Evolutionary conservation across 2,888 invertebrate genomes (phyloP), one percentile per base, ranked within the genome.

Genomic region (Protodeltote pygarga): DNA sequence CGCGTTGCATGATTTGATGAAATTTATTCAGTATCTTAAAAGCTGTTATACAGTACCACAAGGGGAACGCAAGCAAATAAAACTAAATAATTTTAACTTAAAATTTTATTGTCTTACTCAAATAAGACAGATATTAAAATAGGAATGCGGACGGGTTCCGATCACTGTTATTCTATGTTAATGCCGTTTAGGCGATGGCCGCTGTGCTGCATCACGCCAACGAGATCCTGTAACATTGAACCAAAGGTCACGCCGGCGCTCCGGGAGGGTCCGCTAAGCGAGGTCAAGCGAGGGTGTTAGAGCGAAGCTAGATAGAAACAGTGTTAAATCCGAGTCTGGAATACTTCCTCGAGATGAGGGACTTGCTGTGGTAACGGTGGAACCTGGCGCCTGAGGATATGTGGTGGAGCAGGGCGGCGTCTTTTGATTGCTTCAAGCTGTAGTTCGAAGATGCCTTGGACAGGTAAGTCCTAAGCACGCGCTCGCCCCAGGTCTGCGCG

Each of bases 401-500:
- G 63, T 93, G 93, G 68, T 93, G 93, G 25, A 95, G 92, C 51
- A 95, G 89, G 38, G 89, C 83, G 29, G 86, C 80, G 75, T 94
- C 94, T 62, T 85, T 95, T 51, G 95, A 94, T 75, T 94, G 94
- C 42, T 96, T 94, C 57, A 25, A 32, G 45, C 34, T 52, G 5
- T 19, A 23, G 39, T 53, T 42, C 4, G 57, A 20, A 49, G 95
- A 94, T 74, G 95, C 94, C 39, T 96, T 94, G 52, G 86, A 75
- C 35, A 90, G 72, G 86, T 95, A 96, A 5, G 95, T 95, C 64
- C 97, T 93, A 49, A 97, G 93, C 24, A 95, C 95, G 41, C 97
- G 94, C 83, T 97, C 97, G 33, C 95, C 95, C 97, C 97, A 97
- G 17, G 96, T 97, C 86, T 97, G 96, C 9, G 97, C 94, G 41